Base-by-base conservation (phyloP, 2,113 vertebrate species). In the Mustela lutreola region DNA sequence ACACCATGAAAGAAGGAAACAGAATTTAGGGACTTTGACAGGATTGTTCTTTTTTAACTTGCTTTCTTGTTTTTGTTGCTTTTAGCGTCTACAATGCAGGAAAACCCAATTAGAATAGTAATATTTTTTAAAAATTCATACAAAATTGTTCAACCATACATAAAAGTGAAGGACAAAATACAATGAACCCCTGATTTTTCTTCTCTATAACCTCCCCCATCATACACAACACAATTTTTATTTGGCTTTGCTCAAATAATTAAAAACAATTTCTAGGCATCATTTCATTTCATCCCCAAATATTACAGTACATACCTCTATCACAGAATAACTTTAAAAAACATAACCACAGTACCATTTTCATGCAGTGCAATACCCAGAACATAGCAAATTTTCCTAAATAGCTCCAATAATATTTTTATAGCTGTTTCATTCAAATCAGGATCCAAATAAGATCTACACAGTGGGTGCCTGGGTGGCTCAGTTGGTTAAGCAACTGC, bases 61-160 rank as follows among this genome's bases (percentile, higher is more conserved):
- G 28, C 26, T 83, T 94, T 95, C 56, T 94, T 28, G 53, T 92
- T 89, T 73, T 45, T 28, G 33, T 75, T 81, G 56, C 58, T 45
- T 45, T 80, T 67, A 33, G 39, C 45, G 42, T 89, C 45, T 79
- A 84, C 87, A 94, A 85, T 60, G 31, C 39, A 94, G n/a, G n/a
- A 88, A 92, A 91, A 86, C 60, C 28, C 53, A 81, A 56, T 42
- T 70, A 94, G 95, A 94, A 83, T 76, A 76, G 62, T 85, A 15
- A 63, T 71, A 15, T 53, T 79, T 75, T 89, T 18, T 11, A 31
- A 70, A 85, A 83, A 50, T 39, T 86, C 24, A 73, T 63, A 50
- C 7, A 58, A 91, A 91, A 82, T 31, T 31, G 63, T 62, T 24
- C 90, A 89, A n/a, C 45, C 28, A 62, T 26, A 56, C 10, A 65